Conservation (phyloP, 2,888 invertebrate genomes). For the Hipparchia sbordonii region DNA sequence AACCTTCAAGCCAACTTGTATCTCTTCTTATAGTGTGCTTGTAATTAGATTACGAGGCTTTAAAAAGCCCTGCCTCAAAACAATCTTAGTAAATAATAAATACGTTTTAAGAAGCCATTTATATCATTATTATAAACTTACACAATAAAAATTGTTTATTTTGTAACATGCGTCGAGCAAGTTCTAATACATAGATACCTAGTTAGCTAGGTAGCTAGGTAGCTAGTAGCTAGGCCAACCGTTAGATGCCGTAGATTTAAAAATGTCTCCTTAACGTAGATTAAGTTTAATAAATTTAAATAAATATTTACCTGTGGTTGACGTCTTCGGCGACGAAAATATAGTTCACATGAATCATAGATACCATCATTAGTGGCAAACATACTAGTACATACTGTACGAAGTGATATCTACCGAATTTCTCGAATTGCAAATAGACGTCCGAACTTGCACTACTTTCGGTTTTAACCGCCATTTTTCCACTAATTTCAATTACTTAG, state of each 20-base stretch:
- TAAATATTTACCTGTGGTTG: constrained; percentile 57
- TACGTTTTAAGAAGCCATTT: too few relatives aligned
- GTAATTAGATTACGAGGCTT: too few relatives aligned
- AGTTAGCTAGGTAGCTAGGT: too few relatives aligned
- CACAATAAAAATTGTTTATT: too few relatives aligned
- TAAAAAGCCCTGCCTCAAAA: too few relatives aligned
- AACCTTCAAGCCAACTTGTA: too few relatives aligned
- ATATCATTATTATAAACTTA: too few relatives aligned
- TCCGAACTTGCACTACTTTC: constrained; percentile 38
- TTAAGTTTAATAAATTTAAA: background rate
- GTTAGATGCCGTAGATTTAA: background rate
- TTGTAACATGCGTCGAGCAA: too few relatives aligned
- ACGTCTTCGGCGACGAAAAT: constrained; percentile 67
- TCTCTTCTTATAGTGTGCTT: too few relatives aligned
- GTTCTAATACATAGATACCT: too few relatives aligned
- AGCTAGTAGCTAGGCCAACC: too few relatives aligned
- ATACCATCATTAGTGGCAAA: constrained; percentile 59
- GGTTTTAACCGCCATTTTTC: constrained; percentile 24
- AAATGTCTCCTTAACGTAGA: background rate
- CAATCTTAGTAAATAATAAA: too few relatives aligned
- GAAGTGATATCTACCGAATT: constrained; percentile 62
- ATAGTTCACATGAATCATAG: constrained; percentile 71
- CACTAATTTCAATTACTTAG: background rate
- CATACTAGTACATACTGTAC: constrained; percentile 63
- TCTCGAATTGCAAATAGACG: constrained; percentile 42